phyloP scores from a whole-genome alignment of 2,888 invertebrate species.

The Linnaemya vulpina region DNA sequence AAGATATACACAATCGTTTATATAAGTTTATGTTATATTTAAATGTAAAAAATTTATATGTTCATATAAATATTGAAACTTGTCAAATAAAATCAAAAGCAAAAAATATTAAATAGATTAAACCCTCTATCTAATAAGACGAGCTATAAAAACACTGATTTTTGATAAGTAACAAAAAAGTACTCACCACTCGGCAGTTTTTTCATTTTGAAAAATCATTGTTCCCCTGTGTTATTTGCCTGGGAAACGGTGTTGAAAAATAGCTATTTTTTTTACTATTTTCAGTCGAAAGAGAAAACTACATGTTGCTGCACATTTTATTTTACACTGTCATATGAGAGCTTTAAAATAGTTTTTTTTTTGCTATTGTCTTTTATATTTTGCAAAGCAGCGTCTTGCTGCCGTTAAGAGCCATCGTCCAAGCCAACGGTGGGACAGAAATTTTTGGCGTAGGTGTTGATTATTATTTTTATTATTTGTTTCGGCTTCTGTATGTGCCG shows the following conservation, averaged over 20 bases:
- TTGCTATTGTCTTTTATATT: not conserved
- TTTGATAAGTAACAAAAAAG: too few relatives aligned
- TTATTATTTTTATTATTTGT: slow-evolving; percentile 65
- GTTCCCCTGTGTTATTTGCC: not conserved
- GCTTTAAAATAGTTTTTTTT: not conserved
- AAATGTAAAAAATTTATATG: too few relatives aligned
- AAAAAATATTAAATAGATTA: too few relatives aligned
- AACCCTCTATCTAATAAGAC: too few relatives aligned
- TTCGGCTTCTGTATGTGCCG: slow-evolving; percentile 63
- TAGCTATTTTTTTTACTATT: not conserved
- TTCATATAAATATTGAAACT: too few relatives aligned
- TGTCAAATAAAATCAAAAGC: too few relatives aligned
- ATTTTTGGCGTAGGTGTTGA: slow-evolving; percentile 62
- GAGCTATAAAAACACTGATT: too few relatives aligned
- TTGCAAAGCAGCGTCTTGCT: not conserved
- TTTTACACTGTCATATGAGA: slow-evolving; percentile 32
- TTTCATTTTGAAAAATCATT: too few relatives aligned
- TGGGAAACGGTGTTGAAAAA: not conserved
- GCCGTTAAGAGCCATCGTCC: slow-evolving; percentile 18
- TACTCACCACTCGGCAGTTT: too few relatives aligned
- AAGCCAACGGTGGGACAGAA: not conserved
- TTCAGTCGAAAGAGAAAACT: not conserved
- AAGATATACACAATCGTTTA: too few relatives aligned
- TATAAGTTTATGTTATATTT: too few relatives aligned
- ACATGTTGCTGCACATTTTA: not conserved